Base-by-base conservation (phyloP, 2,797 vertebrate species). In the Muraenolepis orangiensis region DNA sequence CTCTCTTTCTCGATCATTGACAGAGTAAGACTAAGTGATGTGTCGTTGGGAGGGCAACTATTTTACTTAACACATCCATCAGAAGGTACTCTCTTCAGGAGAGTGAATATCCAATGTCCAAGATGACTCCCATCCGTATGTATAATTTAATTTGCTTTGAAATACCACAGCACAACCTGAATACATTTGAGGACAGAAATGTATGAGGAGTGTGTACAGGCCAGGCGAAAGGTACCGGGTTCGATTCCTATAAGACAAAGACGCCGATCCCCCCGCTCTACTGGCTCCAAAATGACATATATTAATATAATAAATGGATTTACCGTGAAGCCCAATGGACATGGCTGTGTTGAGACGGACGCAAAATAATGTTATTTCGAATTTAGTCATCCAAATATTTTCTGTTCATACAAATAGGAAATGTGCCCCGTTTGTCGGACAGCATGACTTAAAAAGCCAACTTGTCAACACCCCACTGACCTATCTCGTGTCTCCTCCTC, bases 401-500 rank as follows among this genome's bases (percentile, higher is more conserved):
- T n/a, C n/a, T n/a, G n/a, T n/a, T n/a, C n/a, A n/a, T n/a, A n/a
- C n/a, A n/a, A n/a, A n/a, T n/a, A n/a, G n/a, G n/a, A n/a, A n/a
- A n/a, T n/a, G n/a, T n/a, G n/a, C n/a, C n/a, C n/a, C n/a, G n/a
- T n/a, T n/a, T n/a, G n/a, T n/a, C n/a, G n/a, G n/a, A n/a, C n/a
- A n/a, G n/a, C n/a, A 7, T 57, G 5, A 57, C 46, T 5, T 7
- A 57, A n/a, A 23, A 26, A 12, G 23, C 10, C 66, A 30, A 29
- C 29, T 29, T 4, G 14, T 13, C 28, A 31, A 67, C 5, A 4
- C 66, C 66, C 30, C 28, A 30, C 26, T 42, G 4, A 31, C 34
- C 46, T 7, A 0, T 18, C 12, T 77, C 87, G 28, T 66, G 30
- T 29, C 40, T 91, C 51, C 29, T 23, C 16, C 18, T 66, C 91